Base-by-base conservation (phyloP, 2,888 invertebrate genomes). In the Catocala fraxini region DNA sequence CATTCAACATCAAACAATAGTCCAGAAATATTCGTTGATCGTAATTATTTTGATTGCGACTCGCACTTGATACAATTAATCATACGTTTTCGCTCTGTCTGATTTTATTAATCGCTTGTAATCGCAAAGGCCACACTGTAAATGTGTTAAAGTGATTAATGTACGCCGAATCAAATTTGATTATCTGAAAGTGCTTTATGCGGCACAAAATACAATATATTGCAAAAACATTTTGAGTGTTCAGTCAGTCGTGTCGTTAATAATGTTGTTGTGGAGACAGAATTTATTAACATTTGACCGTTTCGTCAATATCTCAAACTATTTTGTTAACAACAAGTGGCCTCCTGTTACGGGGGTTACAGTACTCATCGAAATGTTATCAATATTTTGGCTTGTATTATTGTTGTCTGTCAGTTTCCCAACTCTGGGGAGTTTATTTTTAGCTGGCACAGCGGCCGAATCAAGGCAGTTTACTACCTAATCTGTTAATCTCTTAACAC, bases 121-220 rank as follows among this genome's bases (percentile, higher is more conserved):
- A 90, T 89, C 88, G 86, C 80, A 83, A 84, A 80, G 82, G 81
- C 79, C 81, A 75, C 81, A 80, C 86, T 81, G 85, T 84, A 84
- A 89, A 92, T 88, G 91, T 89, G 90, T 87, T 90, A 89, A 91
- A 87, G 86, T 91, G 92, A 93, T 92, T 91, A 91, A 92, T 91
- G 89, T 84, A 74, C 71, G 80, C 80, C 79, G 86, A 88, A 88
- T 90, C 87, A 86, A 86, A 90, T 90, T 89, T 87, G 88, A 90
- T 91, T 90, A 90, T 86, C 85, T 84, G 84, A 83, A 85, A 88
- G 85, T 79, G 83, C 80, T 83, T 80, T 81, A 76, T 82, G 78
- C 65, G 65, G 68, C 75, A 70, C 63, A 71, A 80, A 73, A 70
- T 61, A 64, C 63, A 74, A 76, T 73, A 71, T 73, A 70, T 65